A percentile compares a stretch with the other conserved stretches of the same genome.
Conservation (phyloP, 2,113 vertebrate species). For the Sapayoa aenigma region DNA sequence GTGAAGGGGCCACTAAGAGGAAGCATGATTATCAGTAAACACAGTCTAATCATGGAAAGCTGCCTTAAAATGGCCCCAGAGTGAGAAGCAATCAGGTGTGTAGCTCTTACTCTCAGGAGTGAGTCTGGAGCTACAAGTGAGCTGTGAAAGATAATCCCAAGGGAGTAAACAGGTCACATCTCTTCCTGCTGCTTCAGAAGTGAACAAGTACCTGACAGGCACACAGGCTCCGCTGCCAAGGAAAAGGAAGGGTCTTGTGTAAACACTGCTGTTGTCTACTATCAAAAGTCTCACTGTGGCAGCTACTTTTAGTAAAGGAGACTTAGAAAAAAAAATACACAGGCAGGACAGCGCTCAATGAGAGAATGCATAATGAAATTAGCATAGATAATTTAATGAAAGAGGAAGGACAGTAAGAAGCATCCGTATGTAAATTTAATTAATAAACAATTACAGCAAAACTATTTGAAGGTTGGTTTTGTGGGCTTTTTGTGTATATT, state of each 20-base stretch:
- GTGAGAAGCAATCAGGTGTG: neutral
- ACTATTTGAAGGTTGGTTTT: neutral
- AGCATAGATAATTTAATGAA: constrained; percentile 15
- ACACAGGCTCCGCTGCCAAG: neutral
- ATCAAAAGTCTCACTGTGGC: neutral
- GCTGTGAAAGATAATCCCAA: neutral
- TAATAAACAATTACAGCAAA: neutral
- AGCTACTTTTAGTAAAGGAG: neutral
- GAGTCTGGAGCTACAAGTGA: neutral
- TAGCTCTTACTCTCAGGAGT: neutral
- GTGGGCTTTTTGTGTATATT: neutral
- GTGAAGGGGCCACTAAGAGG: neutral
- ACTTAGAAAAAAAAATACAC: neutral
- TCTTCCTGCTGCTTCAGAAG: neutral
- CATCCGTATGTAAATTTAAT: neutral
- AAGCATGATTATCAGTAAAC: neutral
- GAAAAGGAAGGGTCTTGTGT: neutral
- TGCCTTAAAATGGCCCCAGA: neutral
- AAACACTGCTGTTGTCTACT: neutral
- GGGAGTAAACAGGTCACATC: neutral
- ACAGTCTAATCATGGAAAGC: neutral
- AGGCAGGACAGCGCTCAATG: neutral
- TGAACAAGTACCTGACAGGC: neutral
- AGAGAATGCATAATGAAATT: neutral
- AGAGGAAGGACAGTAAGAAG: neutral